Percentiles rank a stretch among this genome's conserved stretches.
These are phyloP conservation scores for Mobula birostris DNA, from an alignment of 2,113 vertebrate genomes.

Conservation along the genomic window DNA sequence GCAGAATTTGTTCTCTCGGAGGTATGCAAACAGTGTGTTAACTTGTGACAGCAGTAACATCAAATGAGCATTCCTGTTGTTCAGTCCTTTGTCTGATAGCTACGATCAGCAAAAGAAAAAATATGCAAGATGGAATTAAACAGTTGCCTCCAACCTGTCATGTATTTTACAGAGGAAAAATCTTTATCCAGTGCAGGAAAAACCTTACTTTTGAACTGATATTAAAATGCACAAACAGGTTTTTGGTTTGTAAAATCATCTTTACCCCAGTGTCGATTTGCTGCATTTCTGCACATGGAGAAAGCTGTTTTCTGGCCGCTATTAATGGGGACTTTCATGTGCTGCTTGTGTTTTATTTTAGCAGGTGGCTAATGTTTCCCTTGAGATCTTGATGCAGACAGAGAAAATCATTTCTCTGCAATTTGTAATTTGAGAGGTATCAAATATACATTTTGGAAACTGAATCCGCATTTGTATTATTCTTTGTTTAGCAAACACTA, in stretches of 20 bases:
- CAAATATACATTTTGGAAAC: constrained; percentile 7
- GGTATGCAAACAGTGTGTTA: background rate
- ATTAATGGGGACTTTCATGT: background rate
- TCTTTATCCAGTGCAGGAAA: background rate
- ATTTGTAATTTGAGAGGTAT: constrained; percentile 1
- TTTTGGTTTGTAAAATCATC: background rate
- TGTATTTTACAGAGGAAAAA: background rate
- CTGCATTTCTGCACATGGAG: background rate
- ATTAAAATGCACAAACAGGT: background rate
- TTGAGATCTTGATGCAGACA: background rate
- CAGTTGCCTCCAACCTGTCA: background rate
- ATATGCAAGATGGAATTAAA: background rate
- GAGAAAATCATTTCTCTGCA: background rate
- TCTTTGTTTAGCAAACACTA: constrained; percentile 26
- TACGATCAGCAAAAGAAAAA: background rate
- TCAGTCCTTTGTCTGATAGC: background rate
- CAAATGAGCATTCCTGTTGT: background rate
- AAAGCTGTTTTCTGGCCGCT: background rate
- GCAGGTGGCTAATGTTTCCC: background rate
- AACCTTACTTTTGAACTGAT: background rate
- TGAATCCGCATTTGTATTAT: background rate
- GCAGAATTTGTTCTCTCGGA: background rate
- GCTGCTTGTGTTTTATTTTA: background rate
- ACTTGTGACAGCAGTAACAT: background rate
- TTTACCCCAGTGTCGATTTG: background rate